Base-by-base conservation (phyloP, 2,113 vertebrate genomes). In the Pedionomus torquatus region DNA sequence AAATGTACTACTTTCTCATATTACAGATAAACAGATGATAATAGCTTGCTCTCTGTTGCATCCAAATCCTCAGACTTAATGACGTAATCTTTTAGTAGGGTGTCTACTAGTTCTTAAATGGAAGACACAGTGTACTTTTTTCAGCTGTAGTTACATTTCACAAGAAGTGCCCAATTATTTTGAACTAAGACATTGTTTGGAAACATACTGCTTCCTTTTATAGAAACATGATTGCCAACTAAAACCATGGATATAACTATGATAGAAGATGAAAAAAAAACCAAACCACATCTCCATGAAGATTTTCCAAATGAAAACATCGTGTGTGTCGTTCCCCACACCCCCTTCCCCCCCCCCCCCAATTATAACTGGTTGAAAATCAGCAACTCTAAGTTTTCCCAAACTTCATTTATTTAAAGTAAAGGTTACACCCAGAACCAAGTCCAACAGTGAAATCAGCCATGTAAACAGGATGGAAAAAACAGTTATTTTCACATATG, bases 361-460 rank as follows among this genome's bases (percentile, higher is more conserved):
- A 35, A 31, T 58, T 91, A 61, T 3, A 87, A 61, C 41, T 51
- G 19, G 51, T 63, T 79, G 69, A 23, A 91, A 93, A 91, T 71
- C 35, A 89, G 77, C 61, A 89, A 31, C 63, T 89, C n/a, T 13
- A 69, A 69, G 10, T 87, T 95, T 94, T 95, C 92, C 61, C 65
- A 83, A 92, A 79, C 31, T 91, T 92, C 41, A 69, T 84, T 96
- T 91, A 81, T 87, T 91, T 95, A 69, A 85, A 89, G 92, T 78
- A 92, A 96, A 91, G n/a, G 93, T 94, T 95, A 97, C 96, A 83
- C 93, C 92, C 95, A 97, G 89, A 54, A 95, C 33, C 46, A 93
- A 92, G 84, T 92, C 92, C 93, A 95, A 88, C 54, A 92, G 91
- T 96, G 96, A 98, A 96, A 95, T 96, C 95, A 97, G 69, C 68